These are phyloP conservation scores for Eurytoma adleriae DNA, from an alignment of 2,888 invertebrate genomes.

Conservation along the genomic window DNA sequence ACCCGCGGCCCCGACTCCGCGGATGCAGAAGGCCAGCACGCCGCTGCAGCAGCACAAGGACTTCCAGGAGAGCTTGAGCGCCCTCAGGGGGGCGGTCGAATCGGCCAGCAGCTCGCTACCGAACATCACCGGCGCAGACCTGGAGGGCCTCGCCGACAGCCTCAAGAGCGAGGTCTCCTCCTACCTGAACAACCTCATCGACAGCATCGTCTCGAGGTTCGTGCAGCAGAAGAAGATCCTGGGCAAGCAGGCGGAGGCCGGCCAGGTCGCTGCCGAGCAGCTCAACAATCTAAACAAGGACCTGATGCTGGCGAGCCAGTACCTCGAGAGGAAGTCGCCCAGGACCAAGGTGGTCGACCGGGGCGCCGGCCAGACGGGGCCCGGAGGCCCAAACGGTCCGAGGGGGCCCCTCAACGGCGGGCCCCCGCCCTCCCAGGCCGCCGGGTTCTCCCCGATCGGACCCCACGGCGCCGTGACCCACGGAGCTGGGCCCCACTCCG, in stretches of 20 bases:
- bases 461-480: conserved; percentile 77
- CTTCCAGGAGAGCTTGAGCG: conserved; percentile 86
- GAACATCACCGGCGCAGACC: conserved; percentile 84
- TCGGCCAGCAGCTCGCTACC: conserved; percentile 80
- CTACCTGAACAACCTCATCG: conserved; percentile 89
- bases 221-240: conserved; percentile 87
- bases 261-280: conserved; percentile 89
- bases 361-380: conserved; percentile 76
- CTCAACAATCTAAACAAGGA: conserved; percentile 85
- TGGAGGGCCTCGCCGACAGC: conserved; percentile 93
- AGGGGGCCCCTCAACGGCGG: conserved; percentile 76
- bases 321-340: conserved; percentile 90
- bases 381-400: conserved; percentile 75
- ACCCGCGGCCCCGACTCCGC: conserved; percentile 64
- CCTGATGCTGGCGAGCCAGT: conserved; percentile 87
- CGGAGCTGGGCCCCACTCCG: conserved; percentile 68
- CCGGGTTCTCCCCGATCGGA: conserved; percentile 79
- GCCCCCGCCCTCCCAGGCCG: conserved; percentile 74
- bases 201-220: conserved; percentile 91
- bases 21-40: conserved; percentile 68
- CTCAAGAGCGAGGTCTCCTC: conserved; percentile 93
- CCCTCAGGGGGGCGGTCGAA: conserved; percentile 83
- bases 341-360: conserved; percentile 86
- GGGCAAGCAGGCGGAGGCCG: conserved; percentile 87
- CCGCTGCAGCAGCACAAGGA: conserved; percentile 77